Conservation (phyloP, 2,113 vertebrate genomes). For the Aleadryas rufinucha region DNA sequence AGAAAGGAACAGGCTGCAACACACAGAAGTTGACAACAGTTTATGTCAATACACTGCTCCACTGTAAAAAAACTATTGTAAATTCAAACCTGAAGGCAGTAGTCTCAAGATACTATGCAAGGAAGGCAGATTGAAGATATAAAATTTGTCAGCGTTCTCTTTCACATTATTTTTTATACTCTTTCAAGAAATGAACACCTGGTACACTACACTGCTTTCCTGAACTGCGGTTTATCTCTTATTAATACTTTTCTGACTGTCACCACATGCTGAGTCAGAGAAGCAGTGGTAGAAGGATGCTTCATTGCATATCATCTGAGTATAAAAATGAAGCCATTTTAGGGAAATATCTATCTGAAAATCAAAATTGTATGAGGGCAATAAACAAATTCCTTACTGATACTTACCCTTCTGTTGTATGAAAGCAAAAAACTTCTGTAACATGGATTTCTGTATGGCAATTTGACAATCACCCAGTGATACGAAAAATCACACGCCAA, state of each 20-base stretch:
- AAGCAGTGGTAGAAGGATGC: neutral
- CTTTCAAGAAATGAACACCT: neutral
- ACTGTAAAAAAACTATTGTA: neutral
- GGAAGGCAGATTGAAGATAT: neutral
- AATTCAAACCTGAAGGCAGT: neutral
- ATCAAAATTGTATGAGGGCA: neutral
- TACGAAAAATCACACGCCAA: neutral
- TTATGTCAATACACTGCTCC: neutral
- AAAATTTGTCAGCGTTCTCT: neutral
- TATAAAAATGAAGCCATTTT: neutral
- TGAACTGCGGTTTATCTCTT: neutral
- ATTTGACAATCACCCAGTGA: neutral
- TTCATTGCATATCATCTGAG: neutral
- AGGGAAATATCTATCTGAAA: neutral
- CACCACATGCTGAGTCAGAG: neutral
- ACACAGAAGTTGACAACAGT: neutral
- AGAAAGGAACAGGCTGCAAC: neutral
- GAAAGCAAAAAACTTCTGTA: neutral
- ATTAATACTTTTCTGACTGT: neutral
- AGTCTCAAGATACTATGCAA: neutral
- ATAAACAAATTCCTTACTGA: neutral
- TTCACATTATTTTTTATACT: neutral
- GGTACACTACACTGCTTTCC: neutral
- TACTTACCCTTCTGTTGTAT: neutral
- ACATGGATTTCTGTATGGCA: neutral